Percentiles rank a stretch among this genome's conserved stretches.
These are phyloP conservation scores for Octodonta nipae DNA, from an alignment of 2,888 invertebrate genomes.

Conservation along the genomic window DNA sequence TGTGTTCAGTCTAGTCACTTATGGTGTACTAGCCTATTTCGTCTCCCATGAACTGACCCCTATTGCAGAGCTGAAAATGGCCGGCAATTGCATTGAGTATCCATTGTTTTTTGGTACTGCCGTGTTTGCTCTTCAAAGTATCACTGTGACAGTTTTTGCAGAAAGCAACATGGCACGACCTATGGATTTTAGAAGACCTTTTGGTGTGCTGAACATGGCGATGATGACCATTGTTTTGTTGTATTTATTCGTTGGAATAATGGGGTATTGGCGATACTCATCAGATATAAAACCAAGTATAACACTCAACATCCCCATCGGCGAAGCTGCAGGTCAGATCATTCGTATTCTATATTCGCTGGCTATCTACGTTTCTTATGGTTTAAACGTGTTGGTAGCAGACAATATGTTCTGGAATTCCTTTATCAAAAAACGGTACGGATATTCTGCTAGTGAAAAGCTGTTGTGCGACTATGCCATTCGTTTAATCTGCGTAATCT, in stretches of 20 bases:
- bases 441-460: background rate
- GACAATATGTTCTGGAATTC: background rate
- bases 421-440: background rate
- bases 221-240: background rate
- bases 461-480: background rate
- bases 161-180: background rate
- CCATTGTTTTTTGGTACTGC: constrained; percentile 1
- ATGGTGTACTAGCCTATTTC: background rate
- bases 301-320: background rate
- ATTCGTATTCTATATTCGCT: background rate
- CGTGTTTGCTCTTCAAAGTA: background rate
- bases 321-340: background rate
- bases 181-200: background rate
- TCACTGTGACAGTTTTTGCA: background rate
- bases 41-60: background rate
- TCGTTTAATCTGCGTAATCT: background rate
- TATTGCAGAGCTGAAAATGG: background rate
- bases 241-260: background rate
- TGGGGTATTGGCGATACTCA: background rate
- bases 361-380: background rate
- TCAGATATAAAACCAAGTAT: background rate
- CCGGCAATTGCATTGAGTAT: background rate
- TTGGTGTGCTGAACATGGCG: background rate
- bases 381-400: background rate
- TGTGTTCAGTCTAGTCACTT: background rate